These are phyloP conservation scores for Eulimnadia texana DNA, from an alignment of 1,140 invertebrate species.

Conservation along the genomic window DNA sequence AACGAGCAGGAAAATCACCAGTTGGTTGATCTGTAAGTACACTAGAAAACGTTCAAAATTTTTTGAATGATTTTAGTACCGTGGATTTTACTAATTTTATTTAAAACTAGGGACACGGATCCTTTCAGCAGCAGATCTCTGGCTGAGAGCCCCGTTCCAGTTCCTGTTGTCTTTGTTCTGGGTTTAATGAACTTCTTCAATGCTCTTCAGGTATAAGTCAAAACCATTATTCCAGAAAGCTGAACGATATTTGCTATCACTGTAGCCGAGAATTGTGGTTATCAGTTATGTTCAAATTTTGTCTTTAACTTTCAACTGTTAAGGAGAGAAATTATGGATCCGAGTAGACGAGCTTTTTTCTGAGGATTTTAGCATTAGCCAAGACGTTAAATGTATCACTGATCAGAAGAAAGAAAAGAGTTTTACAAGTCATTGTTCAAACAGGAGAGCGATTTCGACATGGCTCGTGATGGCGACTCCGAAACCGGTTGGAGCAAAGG, in stretches of 20 bases:
- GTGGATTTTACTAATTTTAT: not conserved
- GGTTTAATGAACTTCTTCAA: conserved; percentile 15
- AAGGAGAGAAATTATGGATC: no score
- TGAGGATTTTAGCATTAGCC: not conserved
- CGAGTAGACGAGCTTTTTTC: no score
- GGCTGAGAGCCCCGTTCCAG: conserved; percentile 1
- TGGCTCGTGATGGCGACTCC: not conserved
- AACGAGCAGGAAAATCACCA: not conserved
- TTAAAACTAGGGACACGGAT: conserved; percentile 1
- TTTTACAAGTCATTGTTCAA: not conserved
- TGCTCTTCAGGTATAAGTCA: conserved; percentile 8
- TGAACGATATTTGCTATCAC: not conserved
- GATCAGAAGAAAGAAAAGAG: not conserved
- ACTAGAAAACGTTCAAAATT: no score
- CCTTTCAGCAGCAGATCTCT: conserved; percentile 5
- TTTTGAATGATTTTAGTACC: not conserved
- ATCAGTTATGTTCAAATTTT: no score
- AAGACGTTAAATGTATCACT: not conserved
- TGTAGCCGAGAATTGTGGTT: no score
- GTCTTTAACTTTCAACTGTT: no score
- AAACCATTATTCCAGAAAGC: not conserved
- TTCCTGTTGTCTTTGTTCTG: not conserved
- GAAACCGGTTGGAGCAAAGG: not conserved
- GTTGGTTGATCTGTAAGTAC: not conserved
- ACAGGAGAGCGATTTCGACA: not conserved